Evolutionary conservation across 2,113 vertebrate species (phyloP), one percentile per base, ranked within the genome.

Genomic region (Orcinus orca): DNA sequence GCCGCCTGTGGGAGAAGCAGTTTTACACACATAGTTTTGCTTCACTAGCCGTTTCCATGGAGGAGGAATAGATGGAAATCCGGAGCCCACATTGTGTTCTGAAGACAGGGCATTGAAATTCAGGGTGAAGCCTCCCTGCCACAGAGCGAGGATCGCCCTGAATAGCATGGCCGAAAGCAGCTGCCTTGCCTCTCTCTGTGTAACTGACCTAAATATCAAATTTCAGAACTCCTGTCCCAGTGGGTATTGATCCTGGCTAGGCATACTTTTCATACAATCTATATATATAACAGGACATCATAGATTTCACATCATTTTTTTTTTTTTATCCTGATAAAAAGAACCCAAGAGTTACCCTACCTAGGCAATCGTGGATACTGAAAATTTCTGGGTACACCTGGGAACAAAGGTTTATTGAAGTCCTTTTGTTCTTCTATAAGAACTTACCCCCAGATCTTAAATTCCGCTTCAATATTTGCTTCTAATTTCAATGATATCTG

Each of bases 31-130:
- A 88, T 60, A 76, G 74, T 65, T 96, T 80, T 97, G 70, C 67
- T 86, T 92, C 44, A 41, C 76, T 60, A 58, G 38, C 63, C 9
- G 55, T 92, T 94, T 93, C 71, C 84, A 81, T 77, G 90, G 88
- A 93, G 58, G 58, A 94, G 76, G 4, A 67, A 47, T 10, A 93
- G 86, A 80, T 74, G 50, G 80, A 77, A 96, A 88, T 55, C 47
- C 50, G 73, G 50, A 93, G 55, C 62, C 81, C 74, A 10, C 21
- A 33, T 4, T 63, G 29, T 76, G 38, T 60, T 44, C 65, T 74
- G 41, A 73, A 71, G 58, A 53, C 91, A 88, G 55, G 4, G 26
- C 55, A 92, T 62, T 84, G 90, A 71, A 44, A 74, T 95, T 92
- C 76, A 77, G 41, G 60, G 62, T 13, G 85, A 73, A 60, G 23